These are phyloP conservation scores for Dryas iulia DNA, from an alignment of 1,140 invertebrate genomes.

Conservation along the genomic window DNA sequence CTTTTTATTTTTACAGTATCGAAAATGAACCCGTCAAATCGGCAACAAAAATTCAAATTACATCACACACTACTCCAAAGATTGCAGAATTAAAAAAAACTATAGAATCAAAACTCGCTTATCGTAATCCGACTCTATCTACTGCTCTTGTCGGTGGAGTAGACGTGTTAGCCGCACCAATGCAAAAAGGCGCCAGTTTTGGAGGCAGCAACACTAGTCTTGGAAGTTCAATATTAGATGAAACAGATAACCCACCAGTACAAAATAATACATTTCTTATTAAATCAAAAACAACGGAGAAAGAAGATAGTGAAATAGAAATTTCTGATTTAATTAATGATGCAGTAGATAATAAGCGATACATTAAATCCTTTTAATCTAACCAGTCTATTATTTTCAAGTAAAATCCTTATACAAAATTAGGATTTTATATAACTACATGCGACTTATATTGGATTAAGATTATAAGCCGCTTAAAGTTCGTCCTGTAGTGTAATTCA, in stretches of 20 bases:
- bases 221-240: slow-evolving; percentile 71
- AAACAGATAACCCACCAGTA: slow-evolving; percentile 52
- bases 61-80: slow-evolving; percentile 59
- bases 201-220: slow-evolving; percentile 72
- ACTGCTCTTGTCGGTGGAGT: slow-evolving; percentile 56
- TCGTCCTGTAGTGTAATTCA: too few species aligned
- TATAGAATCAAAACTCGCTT: slow-evolving; percentile 68
- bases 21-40: slow-evolving; percentile 58
- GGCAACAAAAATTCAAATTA: slow-evolving; percentile 46
- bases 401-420: too few species aligned
- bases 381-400: neutral
- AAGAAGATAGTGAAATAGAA: slow-evolving; percentile 73
- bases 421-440: too few species aligned
- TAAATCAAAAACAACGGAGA: slow-evolving; percentile 52
- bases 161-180: slow-evolving; percentile 48
- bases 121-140: slow-evolving; percentile 60
- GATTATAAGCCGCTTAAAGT: too few species aligned
- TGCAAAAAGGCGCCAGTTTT: slow-evolving; percentile 46
- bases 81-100: slow-evolving; percentile 70
- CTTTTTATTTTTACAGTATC: slow-evolving; percentile 49
- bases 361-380: slow-evolving; percentile 21
- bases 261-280: slow-evolving; percentile 48
- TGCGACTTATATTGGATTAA: too few species aligned
- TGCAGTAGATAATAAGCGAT: slow-evolving; percentile 53
- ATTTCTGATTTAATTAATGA: slow-evolving; percentile 69